Evolutionary conservation across 1,140 invertebrate species (phyloP).

Genomic region (Papilio aristodemus): DNA sequence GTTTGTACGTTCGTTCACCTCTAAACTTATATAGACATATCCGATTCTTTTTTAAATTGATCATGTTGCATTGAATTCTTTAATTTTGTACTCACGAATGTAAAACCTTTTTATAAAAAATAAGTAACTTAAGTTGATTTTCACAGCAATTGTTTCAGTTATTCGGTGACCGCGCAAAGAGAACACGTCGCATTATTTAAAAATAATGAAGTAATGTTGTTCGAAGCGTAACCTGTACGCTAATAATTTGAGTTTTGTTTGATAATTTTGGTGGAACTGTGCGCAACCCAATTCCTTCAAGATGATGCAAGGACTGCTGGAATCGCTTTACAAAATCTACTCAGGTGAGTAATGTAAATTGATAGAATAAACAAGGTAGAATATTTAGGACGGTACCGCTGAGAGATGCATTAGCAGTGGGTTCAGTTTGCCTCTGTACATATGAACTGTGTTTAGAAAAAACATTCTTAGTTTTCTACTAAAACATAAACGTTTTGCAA

Average conservation of each 20-base stretch:
- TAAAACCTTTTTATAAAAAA: neutral
- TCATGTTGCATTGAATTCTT: conserved; percentile 38
- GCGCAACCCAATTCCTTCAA: conserved; percentile 51
- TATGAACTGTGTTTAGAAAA: conserved; percentile 9
- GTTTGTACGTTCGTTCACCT: conserved; percentile 67
- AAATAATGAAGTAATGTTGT: conserved; percentile 57
- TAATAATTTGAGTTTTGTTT: conserved; percentile 38
- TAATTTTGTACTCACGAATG: conserved; percentile 13
- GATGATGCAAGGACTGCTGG: conserved; percentile 76
- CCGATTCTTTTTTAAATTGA: conserved; percentile 41
- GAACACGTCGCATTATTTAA: conserved; percentile 61
- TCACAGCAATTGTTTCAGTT: conserved; percentile 38
- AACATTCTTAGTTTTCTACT: conserved; percentile 4
- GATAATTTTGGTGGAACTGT: conserved; percentile 42
- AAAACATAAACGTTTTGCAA: conserved; percentile 12
- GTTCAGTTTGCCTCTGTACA: neutral
- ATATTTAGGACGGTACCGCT: conserved; percentile 14
- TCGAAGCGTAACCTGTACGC: conserved; percentile 44
- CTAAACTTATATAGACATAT: conserved; percentile 47
- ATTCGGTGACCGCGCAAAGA: conserved; percentile 35
- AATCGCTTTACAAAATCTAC: conserved; percentile 73
- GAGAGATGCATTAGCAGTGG: neutral
- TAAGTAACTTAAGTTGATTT: conserved; percentile 32
- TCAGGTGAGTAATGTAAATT: conserved; percentile 57
- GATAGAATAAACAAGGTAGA: conserved; percentile 25